Evolutionary conservation across 2,113 vertebrate genomes (phyloP), one percentile per base, ranked within the genome.

Genomic region (Chrysemys picta): DNA sequence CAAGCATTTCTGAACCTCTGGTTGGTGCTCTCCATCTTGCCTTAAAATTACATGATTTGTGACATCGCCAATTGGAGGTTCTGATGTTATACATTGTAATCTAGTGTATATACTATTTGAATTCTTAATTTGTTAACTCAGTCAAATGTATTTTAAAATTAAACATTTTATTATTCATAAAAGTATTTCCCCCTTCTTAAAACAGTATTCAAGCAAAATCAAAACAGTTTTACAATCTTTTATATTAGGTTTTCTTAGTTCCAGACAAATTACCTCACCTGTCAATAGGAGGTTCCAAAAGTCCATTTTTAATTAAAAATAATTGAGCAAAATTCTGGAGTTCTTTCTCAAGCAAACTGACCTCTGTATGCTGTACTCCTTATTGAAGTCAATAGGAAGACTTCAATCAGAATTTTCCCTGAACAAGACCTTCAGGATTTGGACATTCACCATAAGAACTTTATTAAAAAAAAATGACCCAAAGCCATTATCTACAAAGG

Each of bases 361-460:
- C 42, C 45, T 45, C 42, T 27, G 75, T 78, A 45, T 78, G 22
- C 75, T 78, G 6, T 27, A 29, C 42, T 25, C 42, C 11, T 47
- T 76, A 76, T 14, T 47, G 10, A 47, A 47, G 13, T 78, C 11
- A 78, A 47, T 29, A 78, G 75, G 42, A 27, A 78, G 42, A 47
- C 42, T 78, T 47, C 38, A 78, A 14, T 45, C 3, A 2, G 42
- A 78, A 45, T 47, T 78, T 69, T 69, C 65, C 65, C 35, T 72
- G 35, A 38, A 72, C 38, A 56, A 80, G 59, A 25, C 56, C 5
- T 45, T 75, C 93, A 93, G 59, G 85, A 85, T 89, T n/a, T 83
- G 65, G 56, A 57, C 75, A 19, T 65, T 91, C 52, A 19, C 82
- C 45, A 0, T 5, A 35, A 56, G 59, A 94, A 75, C 47, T 17